Evolutionary conservation across 53 echinoderm and acorn worm genomes (phyloP), one percentile per base, ranked within the genome.

Genomic region (Mesocentrotus franciscanus): DNA sequence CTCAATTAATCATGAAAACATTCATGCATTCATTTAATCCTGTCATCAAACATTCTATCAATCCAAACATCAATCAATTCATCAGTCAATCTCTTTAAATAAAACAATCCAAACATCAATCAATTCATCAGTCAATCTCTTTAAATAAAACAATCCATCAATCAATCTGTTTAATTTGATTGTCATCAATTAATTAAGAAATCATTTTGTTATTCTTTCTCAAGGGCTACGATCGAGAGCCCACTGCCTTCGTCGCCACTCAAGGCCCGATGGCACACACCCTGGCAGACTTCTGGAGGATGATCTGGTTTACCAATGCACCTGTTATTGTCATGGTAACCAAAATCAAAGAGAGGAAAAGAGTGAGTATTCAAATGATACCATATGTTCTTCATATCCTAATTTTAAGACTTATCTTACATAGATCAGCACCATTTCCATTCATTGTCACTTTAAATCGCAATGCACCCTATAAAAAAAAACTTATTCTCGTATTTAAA

Each of bases 301-400:
- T 99, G 95, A 96, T 98, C 33, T 99, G 99, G 99, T 96, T 95
- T 94, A 95, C 97, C 59, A 95, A 98, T 74, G 94, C 99, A 11
- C 98, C 99, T 16, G 98, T 98, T 89, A 97, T 99, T 85, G 99
- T 99, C 97, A 99, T 99, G 99, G 97, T 99, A 61, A 99, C 99
- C 95, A 99, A 98, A 96, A 93, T 99, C 56, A 99, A 99, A 92
- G 99, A 99, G 91, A 96, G 99, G 84, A 98, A 98, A 93, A 97
- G 96, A 96, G 99, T 99, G 75, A 96, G 81, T 42, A 27, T 96
- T 96, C 24, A 17, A 58, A 14, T 36, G 55, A 10, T 49, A 22
- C 22, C 2, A 56, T 83, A 36, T 83, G 16, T 30, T 83, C 42
- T 34, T 16, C 10, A 0, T 10, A 36, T 24, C 0, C 68, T 68